Evolutionary conservation across 2,113 vertebrate genomes (phyloP), one percentile per base, ranked within the genome.

Genomic region (Cyprinodon variegatus): DNA sequence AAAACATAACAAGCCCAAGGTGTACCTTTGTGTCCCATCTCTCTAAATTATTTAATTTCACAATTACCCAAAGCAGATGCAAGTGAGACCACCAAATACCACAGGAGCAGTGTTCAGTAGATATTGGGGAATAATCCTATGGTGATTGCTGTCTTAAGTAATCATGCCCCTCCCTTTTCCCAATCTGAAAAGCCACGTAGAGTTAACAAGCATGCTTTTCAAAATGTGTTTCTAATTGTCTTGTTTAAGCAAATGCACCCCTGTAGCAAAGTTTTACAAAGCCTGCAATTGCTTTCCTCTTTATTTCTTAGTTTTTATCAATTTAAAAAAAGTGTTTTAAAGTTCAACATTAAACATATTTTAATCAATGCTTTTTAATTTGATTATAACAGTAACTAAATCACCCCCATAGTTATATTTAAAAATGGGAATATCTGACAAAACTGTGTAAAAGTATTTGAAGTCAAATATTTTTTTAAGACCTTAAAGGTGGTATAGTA

Each of bases 151-250:
- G 46, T 78, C 60, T 59, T 14, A 72, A 67, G 65, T 61, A 75
- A 86, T 74, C 60, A 72, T 0, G 43, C 2, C 63, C 13, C 13
- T 17, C 14, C 17, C 22, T 10, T 46, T 68, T 65, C 50, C 61
- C 41, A 65, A 59, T 67, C 57, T 40, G 53, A 6, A 22, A 17
- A 17, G 62, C 77, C 71, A 57, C 2, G 50, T 8, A 59, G 65
- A 78, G 61, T 39, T 57, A 40, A 65, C 75, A 62, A 66, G 50
- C 66, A 60, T 76, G 38, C 39, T 13, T 72, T 65, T 65, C 71
- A 57, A 77, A 79, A 72, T 74, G 76, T 63, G 68, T 57, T 83
- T 88, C 77, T 86, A 83, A 88, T 74, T 79, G 65, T 12, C 67
- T 81, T 60, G n/a, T 76, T 72, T 74, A 71, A 29, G 65, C 39